These are phyloP conservation scores for Tragelaphus imberbis DNA, from an alignment of 2,113 vertebrate species.

Conservation along the genomic window DNA sequence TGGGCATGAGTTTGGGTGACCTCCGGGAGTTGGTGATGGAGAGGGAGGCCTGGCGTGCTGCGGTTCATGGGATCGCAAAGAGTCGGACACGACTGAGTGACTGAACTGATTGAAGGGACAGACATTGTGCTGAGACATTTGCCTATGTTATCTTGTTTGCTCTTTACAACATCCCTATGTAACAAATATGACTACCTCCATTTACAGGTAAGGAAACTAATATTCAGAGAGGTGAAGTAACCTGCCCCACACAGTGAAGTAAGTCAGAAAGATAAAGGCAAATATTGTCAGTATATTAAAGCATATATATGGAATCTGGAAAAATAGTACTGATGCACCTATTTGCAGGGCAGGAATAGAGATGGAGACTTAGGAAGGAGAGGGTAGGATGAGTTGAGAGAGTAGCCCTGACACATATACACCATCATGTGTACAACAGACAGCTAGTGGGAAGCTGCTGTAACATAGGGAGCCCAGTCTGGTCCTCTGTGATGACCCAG, in stretches of 20 bases:
- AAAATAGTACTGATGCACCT: background rate
- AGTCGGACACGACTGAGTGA: rapidly evolving
- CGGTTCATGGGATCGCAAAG: too few relatives aligned
- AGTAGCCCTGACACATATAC: background rate
- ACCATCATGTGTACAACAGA: background rate
- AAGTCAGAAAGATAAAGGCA: background rate
- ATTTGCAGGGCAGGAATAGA: background rate
- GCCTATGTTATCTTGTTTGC: background rate
- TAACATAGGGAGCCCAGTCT: background rate
- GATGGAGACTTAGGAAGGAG: background rate
- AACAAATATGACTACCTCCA: conserved; percentile 13
- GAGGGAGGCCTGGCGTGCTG: too few relatives aligned
- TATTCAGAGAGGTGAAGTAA: background rate
- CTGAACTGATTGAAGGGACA: background rate
- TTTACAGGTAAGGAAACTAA: background rate
- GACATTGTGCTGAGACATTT: conserved; percentile 1
- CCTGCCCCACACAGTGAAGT: background rate
- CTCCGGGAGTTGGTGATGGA: too few relatives aligned
- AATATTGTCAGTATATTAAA: background rate
- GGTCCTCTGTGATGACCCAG: background rate
- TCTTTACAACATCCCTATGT: conserved; percentile 7
- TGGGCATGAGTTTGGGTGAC: too few relatives aligned
- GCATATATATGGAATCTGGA: background rate
- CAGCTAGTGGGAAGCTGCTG: background rate
- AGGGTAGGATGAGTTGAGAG: background rate